phyloP scores from a whole-genome alignment of 1,140 invertebrate species.

The Tachypleus tridentatus region DNA sequence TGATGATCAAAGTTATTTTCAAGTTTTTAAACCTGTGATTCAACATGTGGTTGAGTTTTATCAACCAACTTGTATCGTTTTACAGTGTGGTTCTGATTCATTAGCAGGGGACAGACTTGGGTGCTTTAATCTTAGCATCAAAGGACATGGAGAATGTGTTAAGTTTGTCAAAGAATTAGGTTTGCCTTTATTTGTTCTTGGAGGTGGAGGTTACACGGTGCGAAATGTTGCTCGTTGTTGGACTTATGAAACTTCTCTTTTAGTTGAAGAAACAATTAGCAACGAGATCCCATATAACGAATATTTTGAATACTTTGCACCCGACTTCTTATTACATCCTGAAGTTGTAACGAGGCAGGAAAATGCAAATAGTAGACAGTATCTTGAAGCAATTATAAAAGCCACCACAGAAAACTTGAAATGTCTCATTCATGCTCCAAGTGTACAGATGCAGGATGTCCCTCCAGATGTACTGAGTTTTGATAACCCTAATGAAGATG shows the following conservation, averaged over 20 bases:
- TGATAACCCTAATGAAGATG: slow-evolving; percentile 27
- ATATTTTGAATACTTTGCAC: slow-evolving; percentile 90
- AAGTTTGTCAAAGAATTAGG: slow-evolving; percentile 90
- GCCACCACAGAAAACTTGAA: slow-evolving; percentile 32
- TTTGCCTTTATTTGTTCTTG: slow-evolving; percentile 85
- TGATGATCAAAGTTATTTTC: slow-evolving; percentile 84
- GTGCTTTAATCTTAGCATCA: slow-evolving; percentile 76
- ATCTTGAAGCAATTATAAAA: slow-evolving; percentile 44
- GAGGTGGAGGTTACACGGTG: slow-evolving; percentile 93
- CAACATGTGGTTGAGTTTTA: slow-evolving; percentile 92
- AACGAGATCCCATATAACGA: slow-evolving; percentile 88
- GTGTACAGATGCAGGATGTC: slow-evolving; percentile 83
- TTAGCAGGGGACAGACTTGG: slow-evolving; percentile 85
- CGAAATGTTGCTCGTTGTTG: slow-evolving; percentile 96
- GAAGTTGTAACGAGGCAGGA: slow-evolving; percentile 71
- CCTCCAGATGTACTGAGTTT: slow-evolving; percentile 50
- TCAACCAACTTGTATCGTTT: slow-evolving; percentile 88
- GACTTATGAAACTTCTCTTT: slow-evolving; percentile 95
- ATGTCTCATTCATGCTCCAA: slow-evolving; percentile 32
- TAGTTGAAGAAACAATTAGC: slow-evolving; percentile 79
- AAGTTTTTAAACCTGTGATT: slow-evolving; percentile 91
- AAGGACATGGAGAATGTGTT: slow-evolving; percentile 91
- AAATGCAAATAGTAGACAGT: slow-evolving; percentile 83
- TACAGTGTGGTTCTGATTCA: slow-evolving; percentile 96
- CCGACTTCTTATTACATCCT: slow-evolving; percentile 86